Base-by-base conservation (phyloP, 2,113 vertebrate genomes). In the Natator depressus region DNA sequence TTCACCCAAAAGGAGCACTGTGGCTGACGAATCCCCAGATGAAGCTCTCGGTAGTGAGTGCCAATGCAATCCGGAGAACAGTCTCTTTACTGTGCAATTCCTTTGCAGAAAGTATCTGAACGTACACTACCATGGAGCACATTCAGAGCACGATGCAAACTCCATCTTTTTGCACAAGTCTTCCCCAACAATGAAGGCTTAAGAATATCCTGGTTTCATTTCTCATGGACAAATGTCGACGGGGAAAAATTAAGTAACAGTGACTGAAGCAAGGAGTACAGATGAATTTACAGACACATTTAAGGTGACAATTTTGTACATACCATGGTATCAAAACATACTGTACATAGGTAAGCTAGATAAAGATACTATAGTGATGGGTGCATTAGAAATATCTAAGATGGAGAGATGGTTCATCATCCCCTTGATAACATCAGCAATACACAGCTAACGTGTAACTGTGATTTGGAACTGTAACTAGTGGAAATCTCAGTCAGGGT, bases 41-140 rank as follows among this genome's bases (percentile, higher is more conserved):
- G 38, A 4, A 27, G 47, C 80, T 47, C 51, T 69, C 55, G 22
- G 53, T 54, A 54, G 78, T 1, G 1, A 49, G 38, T 8, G 69
- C 54, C 54, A 85, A 47, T 85, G 22, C 10, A 38, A 78, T 35
- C 10, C 24, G 29, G 1, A 29, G 29, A 20, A 46, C 75, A 27
- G 47, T 89, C 50, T 80, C 87, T 69, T 42, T 14, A n/a, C 46
- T 83, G 4, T 1, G 24, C 72, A 38, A 16, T 24, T 72, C 38
- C 55, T 85, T 78, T 47, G 54, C n/a, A 85, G 51, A 51, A 85
- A 69, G 25, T 1, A 84, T 22, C 12, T 54, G 47, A 69, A 85
- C 2, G 2, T 87, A 27, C 5, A 91, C 7, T 25, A 50, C 7
- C 7, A 6, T 4, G 46, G 50, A 35, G 24, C 1, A 1, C 3